phyloP scores from a whole-genome alignment of 1,140 invertebrate species.

The Cyphomyrmex costatus region DNA sequence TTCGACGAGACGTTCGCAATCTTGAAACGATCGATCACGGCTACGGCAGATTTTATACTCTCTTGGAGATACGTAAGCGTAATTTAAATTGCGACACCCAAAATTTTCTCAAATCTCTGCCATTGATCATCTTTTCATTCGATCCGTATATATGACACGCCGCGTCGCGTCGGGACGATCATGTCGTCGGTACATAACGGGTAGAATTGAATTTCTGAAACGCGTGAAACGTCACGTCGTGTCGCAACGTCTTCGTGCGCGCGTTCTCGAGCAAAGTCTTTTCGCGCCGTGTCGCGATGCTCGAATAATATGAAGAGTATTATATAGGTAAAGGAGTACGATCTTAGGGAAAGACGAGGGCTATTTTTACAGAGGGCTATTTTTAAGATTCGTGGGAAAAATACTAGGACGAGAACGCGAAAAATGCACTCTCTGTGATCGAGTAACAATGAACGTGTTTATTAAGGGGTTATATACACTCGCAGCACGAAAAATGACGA shows the following conservation, averaged over 20 bases:
- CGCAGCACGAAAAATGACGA: too few species aligned
- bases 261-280: constrained; percentile 34
- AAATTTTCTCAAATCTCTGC: constrained; percentile 36
- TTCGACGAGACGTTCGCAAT: constrained; percentile 30
- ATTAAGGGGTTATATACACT: too few species aligned
- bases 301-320: too few species aligned
- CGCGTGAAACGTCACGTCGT: background rate
- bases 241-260: background rate
- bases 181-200: constrained; percentile 57
- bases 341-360: too few species aligned
- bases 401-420: too few species aligned
- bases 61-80: background rate
- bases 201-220: constrained; percentile 67
- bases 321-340: too few species aligned
- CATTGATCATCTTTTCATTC: constrained; percentile 69
- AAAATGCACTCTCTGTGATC: too few species aligned
- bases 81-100: constrained; percentile 56
- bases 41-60: constrained; percentile 42
- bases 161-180: constrained; percentile 45
- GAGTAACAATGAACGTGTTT: too few species aligned
- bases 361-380: too few species aligned
- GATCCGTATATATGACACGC: constrained; percentile 22
- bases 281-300: constrained; percentile 44
- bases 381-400: too few species aligned
- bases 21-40: constrained; percentile 29